Evolutionary conservation across 37 sponge, comb jelly and placozoan species (phyloP).

Genomic region (Hexactinellida sp.): DNA sequence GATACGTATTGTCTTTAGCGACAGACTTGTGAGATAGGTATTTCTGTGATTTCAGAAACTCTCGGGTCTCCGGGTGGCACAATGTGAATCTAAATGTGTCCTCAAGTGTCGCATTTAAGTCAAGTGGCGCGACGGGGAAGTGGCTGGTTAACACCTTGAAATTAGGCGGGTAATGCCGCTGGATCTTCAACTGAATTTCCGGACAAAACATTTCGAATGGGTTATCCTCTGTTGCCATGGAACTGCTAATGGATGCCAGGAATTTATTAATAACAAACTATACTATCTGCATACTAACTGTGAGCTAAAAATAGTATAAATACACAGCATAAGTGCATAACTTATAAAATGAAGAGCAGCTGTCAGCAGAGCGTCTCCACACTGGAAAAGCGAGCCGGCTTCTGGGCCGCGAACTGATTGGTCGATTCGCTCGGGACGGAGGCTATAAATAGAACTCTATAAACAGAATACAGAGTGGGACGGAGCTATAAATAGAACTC

Average conservation of each 20-base stretch:
- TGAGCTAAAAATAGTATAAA: no score
- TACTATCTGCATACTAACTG: no score
- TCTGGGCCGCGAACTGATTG: not conserved
- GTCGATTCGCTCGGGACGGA: not conserved
- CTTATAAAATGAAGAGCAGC: no score
- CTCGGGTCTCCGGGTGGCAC: not conserved
- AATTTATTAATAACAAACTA: no score
- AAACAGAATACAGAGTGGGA: not conserved
- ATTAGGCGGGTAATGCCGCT: slow-evolving; percentile 15
- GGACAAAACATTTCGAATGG: not conserved
- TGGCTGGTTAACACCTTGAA: slow-evolving; percentile 1
- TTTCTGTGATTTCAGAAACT: not conserved
- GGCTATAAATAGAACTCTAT: not conserved
- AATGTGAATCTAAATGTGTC: slow-evolving; percentile 1
- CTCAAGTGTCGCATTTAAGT: not conserved
- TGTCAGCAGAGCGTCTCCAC: not conserved
- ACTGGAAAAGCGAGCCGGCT: not conserved
- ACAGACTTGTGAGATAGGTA: not conserved
- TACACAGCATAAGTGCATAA: no score
- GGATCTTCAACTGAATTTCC: not conserved
- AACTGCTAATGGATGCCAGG: not conserved
- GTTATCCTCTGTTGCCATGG: not conserved
- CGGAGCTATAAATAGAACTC: not conserved
- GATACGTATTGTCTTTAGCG: not conserved
- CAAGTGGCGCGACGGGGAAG: not conserved